A percentile compares a stretch with the other conserved stretches of the same genome.
Conservation (phyloP, 2,888 invertebrate species). For the Galeopsomyia nigrocyanea region DNA sequence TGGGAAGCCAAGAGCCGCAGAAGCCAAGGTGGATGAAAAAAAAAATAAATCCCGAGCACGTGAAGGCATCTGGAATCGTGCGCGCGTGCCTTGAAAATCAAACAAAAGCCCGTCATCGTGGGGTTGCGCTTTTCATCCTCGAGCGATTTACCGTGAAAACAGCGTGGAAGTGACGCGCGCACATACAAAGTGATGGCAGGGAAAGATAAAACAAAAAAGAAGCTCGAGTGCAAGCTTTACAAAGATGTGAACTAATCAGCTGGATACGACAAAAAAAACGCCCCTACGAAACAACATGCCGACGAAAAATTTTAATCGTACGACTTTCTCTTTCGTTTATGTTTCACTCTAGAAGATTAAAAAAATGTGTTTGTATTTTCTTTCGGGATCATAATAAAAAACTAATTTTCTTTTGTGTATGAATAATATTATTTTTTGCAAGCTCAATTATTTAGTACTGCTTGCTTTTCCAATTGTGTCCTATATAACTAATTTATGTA, state of each 20-base stretch:
- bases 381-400: too few species aligned
- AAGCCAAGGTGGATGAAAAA: background rate
- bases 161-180: conserved; percentile 25
- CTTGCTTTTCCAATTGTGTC: too few species aligned
- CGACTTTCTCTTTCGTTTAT: conserved; percentile 34
- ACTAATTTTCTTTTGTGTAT: too few species aligned
- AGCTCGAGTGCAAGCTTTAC: background rate
- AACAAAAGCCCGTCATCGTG: conserved; percentile 28
- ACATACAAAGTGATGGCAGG: background rate
- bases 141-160: conserved; percentile 23
- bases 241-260: conserved; percentile 35
- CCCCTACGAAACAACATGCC: too few species aligned
- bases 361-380: too few species aligned
- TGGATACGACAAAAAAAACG: conserved; percentile 9
- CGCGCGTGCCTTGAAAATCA: conserved; percentile 30
- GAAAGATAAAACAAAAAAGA: background rate
- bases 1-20: background rate
- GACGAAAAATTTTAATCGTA: conserved; percentile 23
- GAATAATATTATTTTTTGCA: too few species aligned
- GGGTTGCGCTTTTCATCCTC: conserved; percentile 8
- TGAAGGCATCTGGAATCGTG: background rate
- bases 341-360: background rate
- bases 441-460: too few species aligned
- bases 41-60: too few species aligned
- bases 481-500: too few species aligned